These are phyloP conservation scores for Tinamus major DNA, from an alignment of 2,797 vertebrate species.

Conservation along the genomic window DNA sequence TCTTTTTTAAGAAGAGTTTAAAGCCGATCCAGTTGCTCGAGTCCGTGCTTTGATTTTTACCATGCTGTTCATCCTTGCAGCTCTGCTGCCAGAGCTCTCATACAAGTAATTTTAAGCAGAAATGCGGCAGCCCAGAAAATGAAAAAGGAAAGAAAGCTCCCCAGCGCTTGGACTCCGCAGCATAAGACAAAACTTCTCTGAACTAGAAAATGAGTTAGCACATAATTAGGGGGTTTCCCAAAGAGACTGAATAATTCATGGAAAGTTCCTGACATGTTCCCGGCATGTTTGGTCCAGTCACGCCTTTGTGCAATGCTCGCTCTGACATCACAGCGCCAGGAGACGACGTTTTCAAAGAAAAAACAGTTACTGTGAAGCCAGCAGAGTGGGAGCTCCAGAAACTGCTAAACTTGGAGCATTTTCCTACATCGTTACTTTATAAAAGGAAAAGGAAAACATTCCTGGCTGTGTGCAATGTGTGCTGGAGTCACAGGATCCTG, in stretches of 20 bases:
- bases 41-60: conserved; percentile 3
- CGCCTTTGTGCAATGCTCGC: conserved; percentile 42
- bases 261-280: conserved; percentile 73
- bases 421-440: background rate
- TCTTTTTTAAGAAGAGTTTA: background rate
- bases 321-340: conserved; percentile 58
- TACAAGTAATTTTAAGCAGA: background rate
- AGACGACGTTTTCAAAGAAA: conserved; percentile 43
- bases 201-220: conserved; percentile 70
- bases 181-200: conserved; percentile 58
- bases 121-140: background rate
- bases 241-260: conserved; percentile 72
- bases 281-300: conserved; percentile 71
- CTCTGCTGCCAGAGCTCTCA: background rate
- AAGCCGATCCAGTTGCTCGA: background rate
- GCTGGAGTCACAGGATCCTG: conserved; percentile 58
- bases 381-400: conserved; percentile 34
- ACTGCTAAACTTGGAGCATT: conserved; percentile 19
- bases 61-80: background rate
- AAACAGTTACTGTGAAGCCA: conserved; percentile 24
- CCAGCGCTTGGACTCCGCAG: conserved; percentile 18
- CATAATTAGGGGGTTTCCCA: conserved; percentile 75
- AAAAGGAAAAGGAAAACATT: conserved; percentile 67
- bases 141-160: background rate
- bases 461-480: conserved; percentile 59